A percentile compares a stretch with the other conserved stretches of the same genome.
phyloP scores from a whole-genome alignment of 2,113 vertebrate genomes.

The Crotalus tigris region DNA sequence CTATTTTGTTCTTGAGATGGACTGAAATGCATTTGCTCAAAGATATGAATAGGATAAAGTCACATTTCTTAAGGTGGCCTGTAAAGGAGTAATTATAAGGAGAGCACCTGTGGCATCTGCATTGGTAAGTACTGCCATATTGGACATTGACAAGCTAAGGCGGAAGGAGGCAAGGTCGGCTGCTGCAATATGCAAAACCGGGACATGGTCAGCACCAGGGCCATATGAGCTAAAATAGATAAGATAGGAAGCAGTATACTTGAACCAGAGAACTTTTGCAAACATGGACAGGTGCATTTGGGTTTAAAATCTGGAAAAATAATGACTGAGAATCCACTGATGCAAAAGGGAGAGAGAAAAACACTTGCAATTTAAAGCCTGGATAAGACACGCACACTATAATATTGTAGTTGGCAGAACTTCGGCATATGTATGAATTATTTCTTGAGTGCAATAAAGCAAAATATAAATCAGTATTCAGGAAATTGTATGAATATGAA shows the following conservation, averaged over 20 bases:
- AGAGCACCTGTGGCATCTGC: background rate
- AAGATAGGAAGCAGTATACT: background rate
- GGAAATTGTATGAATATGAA: background rate
- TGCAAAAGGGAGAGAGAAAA: background rate
- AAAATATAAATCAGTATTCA: background rate
- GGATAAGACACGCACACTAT: background rate
- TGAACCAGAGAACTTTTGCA: background rate
- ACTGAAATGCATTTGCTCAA: background rate
- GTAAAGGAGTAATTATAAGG: background rate
- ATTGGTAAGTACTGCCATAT: background rate
- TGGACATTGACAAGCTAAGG: background rate
- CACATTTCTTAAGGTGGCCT: background rate
- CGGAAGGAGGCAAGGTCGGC: background rate
- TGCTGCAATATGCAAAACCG: background rate
- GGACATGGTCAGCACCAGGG: background rate
- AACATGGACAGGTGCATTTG: background rate
- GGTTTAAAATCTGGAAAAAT: background rate
- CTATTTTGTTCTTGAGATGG: background rate
- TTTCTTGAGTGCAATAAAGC: background rate
- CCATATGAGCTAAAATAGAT: background rate
- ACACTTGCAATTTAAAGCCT: background rate
- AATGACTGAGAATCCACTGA: background rate
- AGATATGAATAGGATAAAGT: background rate
- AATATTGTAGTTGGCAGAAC: background rate
- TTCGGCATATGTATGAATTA: background rate